Evolutionary conservation across 2,888 invertebrate species (phyloP).

Genomic region (Conomelus anceps): DNA sequence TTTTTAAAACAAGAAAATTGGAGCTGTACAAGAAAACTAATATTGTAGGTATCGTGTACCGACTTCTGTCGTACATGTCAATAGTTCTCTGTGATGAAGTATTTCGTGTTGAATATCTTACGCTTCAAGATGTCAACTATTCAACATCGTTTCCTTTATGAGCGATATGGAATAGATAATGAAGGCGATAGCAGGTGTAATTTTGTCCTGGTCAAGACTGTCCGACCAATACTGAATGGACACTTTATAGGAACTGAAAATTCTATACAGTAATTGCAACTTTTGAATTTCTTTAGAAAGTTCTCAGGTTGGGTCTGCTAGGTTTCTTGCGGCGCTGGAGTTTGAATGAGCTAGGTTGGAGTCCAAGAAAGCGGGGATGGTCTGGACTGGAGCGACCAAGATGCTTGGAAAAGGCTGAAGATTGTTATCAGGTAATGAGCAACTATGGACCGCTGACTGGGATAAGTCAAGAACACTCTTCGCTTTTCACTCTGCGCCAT

Average conservation of each 20-base stretch:
- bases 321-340: neutral
- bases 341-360: neutral
- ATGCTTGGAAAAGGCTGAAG: neutral
- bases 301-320: neutral
- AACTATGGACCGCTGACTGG: neutral
- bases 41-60: neutral
- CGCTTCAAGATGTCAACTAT: neutral
- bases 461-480: neutral
- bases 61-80: neutral
- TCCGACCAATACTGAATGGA: too few species aligned
- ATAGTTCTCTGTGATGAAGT: neutral
- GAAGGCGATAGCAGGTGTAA: neutral
- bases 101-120: neutral
- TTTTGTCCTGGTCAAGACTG: neutral
- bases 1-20: too few species aligned
- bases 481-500: neutral
- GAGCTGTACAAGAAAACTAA: neutral
- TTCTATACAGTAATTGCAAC: neutral
- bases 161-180: neutral
- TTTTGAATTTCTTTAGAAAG: neutral
- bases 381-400: neutral
- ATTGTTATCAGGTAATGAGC: neutral
- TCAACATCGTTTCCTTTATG: neutral
- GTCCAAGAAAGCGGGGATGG: neutral
- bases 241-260: neutral